Evolutionary conservation across 92 coral and sea anemone genomes (phyloP), one percentile per base, ranked within the genome.

Genomic region (Metridium senile): DNA sequence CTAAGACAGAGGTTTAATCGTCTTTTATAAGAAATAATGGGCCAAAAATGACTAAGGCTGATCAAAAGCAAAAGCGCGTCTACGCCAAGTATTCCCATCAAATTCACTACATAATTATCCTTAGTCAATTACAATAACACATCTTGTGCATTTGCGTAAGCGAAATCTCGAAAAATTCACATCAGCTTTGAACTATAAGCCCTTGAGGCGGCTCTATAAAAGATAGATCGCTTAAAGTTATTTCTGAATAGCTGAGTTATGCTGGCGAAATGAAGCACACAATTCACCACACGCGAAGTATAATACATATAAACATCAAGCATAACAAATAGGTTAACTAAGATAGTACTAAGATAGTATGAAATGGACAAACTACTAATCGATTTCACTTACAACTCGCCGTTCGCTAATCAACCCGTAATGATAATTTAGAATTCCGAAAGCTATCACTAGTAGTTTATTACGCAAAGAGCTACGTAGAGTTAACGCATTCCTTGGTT

Each of bases 271-370:
- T 59, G 49, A 31, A 51, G 26, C 62, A 62, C 21, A 67, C 65
- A 54, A 4, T 20, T 30, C 58, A 70, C 84, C 84, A 79, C 84
- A 79, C 84, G 84, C 84, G 22, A 79, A 58, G 84, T 6, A 70
- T 33, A 68, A 66, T 64, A 45, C 71, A 7, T n/a, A n/a, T 59
- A 64, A 53, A 72, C 47, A 52, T 25, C 51, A 72, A 26, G 34
- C 33, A 27, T 31, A 75, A 59, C 58, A 23, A 57, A 53, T 63
- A 62, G 43, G 57, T 33, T 45, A 53, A 53, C 71, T 20, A 11
- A 59, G 35, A 23, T 28, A 58, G 1, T n/a, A n/a, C n/a, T 39
- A 4, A 39, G 58, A 62, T 62, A 27, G 57, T n/a, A 22, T 77
- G 82, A 67, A 77, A 77, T 66, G 17, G 66, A 70, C 76, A 45